Conservation (phyloP, 2,113 vertebrate genomes). For the Clinocottus analis region DNA sequence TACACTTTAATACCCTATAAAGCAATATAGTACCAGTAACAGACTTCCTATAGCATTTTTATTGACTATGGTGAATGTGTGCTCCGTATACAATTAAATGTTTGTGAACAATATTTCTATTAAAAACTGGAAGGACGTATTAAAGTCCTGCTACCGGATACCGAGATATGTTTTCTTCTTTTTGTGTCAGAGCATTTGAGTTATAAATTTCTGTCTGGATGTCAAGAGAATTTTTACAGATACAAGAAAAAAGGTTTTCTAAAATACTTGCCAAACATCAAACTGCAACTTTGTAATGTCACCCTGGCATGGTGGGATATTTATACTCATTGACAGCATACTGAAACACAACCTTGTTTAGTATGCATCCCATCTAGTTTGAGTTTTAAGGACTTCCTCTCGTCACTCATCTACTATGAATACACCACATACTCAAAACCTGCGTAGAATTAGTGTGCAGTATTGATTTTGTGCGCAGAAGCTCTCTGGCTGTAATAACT, state of each 20-base stretch:
- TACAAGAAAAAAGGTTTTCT: too few relatives aligned
- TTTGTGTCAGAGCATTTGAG: not conserved
- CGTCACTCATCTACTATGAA: not conserved
- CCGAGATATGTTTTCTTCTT: not conserved
- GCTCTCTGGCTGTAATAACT: slow-evolving; percentile 2
- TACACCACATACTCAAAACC: slow-evolving; percentile 9
- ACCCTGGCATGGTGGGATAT: not conserved
- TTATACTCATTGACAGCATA: not conserved
- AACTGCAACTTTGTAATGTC: not conserved
- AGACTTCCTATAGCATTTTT: not conserved
- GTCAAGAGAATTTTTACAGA: too few relatives aligned
- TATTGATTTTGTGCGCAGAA: not conserved
- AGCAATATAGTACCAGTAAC: not conserved
- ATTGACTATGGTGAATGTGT: not conserved
- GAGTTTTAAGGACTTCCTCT: not conserved
- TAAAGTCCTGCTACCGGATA: not conserved
- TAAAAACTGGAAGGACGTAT: not conserved
- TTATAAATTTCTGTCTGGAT: not conserved
- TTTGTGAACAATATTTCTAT: not conserved
- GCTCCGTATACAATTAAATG: not conserved
- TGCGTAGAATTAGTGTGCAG: not conserved
- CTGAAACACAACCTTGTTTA: not conserved
- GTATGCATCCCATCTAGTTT: not conserved
- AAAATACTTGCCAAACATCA: not conserved
- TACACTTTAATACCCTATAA: not conserved